Percentiles rank a stretch among this genome's conserved stretches.
These are phyloP conservation scores for Nymphalis urticae DNA, from an alignment of 2,888 invertebrate genomes.

Conservation along the genomic window DNA sequence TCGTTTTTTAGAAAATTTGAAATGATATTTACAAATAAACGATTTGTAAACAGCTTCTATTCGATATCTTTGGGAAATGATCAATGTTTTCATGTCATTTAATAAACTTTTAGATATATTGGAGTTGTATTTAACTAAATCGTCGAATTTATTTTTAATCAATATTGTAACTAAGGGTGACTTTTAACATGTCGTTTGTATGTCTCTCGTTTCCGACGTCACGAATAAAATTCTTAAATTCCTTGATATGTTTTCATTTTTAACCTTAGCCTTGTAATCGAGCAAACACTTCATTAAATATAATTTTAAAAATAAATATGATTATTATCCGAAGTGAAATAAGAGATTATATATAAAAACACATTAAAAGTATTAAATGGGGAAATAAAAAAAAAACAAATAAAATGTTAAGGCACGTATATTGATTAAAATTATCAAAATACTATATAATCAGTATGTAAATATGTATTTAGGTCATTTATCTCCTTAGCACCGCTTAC, in stretches of 20 bases:
- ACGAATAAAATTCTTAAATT: slow-evolving; percentile 58
- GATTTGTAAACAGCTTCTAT: slow-evolving; percentile 22
- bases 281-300: no score
- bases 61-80: slow-evolving; percentile 16
- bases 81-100: slow-evolving; percentile 34
- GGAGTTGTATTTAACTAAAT: slow-evolving; percentile 44
- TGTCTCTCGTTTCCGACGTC: slow-evolving; percentile 48
- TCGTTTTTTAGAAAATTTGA: slow-evolving; percentile 44
- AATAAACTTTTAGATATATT: slow-evolving; percentile 48
- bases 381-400: slow-evolving; percentile 35
- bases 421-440: slow-evolving; percentile 62
- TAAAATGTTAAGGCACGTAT: slow-evolving; percentile 68
- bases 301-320: neutral
- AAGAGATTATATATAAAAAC: no score
- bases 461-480: slow-evolving; percentile 52
- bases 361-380: neutral
- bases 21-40: slow-evolving; percentile 25
- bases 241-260: slow-evolving; percentile 40
- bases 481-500: slow-evolving; percentile 61
- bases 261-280: slow-evolving; percentile 9
- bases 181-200: slow-evolving; percentile 45
- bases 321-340: neutral
- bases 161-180: slow-evolving; percentile 40
- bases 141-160: slow-evolving; percentile 58
- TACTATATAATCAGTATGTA: slow-evolving; percentile 56